A percentile compares a stretch with the other conserved stretches of the same genome.
Evolutionary conservation across 2,888 invertebrate genomes (phyloP).

Genomic region (Zygothrica quintamaculata): DNA sequence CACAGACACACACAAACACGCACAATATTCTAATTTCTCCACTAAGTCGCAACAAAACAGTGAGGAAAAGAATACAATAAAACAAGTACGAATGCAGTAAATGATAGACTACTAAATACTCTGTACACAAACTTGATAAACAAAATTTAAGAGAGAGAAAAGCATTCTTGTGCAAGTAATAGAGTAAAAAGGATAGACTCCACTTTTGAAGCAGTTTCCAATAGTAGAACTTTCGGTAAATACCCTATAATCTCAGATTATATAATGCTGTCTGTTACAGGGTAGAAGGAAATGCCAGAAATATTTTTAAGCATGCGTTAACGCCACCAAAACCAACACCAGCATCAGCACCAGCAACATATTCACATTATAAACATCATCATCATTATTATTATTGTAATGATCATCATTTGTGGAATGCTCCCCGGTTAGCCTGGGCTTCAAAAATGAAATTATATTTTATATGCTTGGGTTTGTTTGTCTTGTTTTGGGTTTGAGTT

Average conservation of each 20-base stretch:
- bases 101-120: neutral
- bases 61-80: constrained; percentile 22
- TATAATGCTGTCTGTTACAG: too few species aligned
- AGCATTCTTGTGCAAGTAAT: constrained; percentile 36
- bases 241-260: too few species aligned
- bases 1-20: constrained; percentile 21
- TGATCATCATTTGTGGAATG: constrained; percentile 41
- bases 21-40: constrained; percentile 74
- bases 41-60: constrained; percentile 51
- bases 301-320: constrained; percentile 76
- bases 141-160: too few species aligned
- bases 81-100: neutral
- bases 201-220: too few species aligned
- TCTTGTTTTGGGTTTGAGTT: constrained; percentile 27
- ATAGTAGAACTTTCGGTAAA: too few species aligned
- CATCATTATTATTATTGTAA: neutral
- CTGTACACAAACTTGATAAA: neutral
- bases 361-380: too few species aligned
- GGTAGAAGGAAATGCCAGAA: constrained; percentile 63
- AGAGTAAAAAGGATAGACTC: constrained; percentile 16
- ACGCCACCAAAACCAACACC: constrained; percentile 39
- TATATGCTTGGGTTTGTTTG: constrained; percentile 70
- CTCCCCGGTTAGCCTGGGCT: constrained; percentile 74
- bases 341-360: too few species aligned
- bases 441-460: constrained; percentile 79